Base-by-base conservation (phyloP, 2,888 invertebrate genomes). In the Mechanitis messenoides region DNA sequence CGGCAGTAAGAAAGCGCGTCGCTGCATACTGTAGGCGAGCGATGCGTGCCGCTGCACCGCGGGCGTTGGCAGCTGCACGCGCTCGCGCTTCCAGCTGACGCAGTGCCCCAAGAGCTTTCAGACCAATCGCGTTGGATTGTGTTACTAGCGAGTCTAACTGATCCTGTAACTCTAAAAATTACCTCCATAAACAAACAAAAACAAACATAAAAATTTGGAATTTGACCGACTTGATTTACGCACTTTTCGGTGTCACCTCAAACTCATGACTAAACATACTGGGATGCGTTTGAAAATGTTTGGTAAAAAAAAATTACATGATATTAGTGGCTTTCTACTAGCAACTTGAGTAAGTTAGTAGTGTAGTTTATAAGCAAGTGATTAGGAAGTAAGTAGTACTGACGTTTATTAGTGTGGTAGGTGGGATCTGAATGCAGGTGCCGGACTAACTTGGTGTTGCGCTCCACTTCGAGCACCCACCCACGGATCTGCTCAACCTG, bases 91-190 rank as follows among this genome's bases (percentile, higher is more conserved):
- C 84, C 68, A 91, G 77, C 77, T 83, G 91, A 69, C 91, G 90
- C 74, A 93, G 83, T 72, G 91, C 92, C 58, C 83, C 89, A 73
- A 91, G 86, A 66, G 92, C 80, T 75, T 89, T 87, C 64, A 87
- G 80, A 6, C 92, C 92, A 2, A 87, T 81, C 58, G 85, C 90
- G 72, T 91, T 87, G 65, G 92, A 90, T 53, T 85, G 84, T 67
- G 89, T 88, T 70, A 91, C 91, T 68, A 91, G 84, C 42, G 82
- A 81, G 68, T 93, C 93, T 77, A 93, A 77, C 77, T 93, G 93
- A 67, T 91, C 88, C 80, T 93, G 92, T 74, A 92, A 81, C 60
- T 90, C 93, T 93, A 79, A 1, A 47, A 47, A 31, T 28, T 31
- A 31, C 3, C 11, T 31, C 42, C 9, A 4, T 42, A 42, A 9